phyloP scores from a whole-genome alignment of 2,797 vertebrate genomes.

The Betta splendens region DNA sequence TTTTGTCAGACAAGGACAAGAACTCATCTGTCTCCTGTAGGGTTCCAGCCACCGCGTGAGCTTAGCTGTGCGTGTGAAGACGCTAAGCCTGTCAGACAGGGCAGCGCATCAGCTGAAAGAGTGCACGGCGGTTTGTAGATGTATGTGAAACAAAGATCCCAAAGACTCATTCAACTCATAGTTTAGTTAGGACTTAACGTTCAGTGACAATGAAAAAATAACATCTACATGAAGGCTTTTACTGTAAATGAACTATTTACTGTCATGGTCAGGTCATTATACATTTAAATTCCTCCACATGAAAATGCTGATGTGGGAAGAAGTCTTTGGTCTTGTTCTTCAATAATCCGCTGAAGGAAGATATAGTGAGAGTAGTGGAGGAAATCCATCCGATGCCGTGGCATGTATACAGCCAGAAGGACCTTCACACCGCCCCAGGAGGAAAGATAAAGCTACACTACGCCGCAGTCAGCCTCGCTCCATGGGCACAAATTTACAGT shows the following conservation, averaged over 20 bases:
- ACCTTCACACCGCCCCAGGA: slow-evolving; percentile 30
- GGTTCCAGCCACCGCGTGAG: slow-evolving; percentile 17
- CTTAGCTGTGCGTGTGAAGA: slow-evolving; percentile 18
- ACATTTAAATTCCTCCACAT: no score
- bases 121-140: slow-evolving; percentile 7
- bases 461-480: slow-evolving; percentile 33
- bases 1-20: slow-evolving; percentile 57
- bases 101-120: slow-evolving; percentile 22
- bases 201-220: no score
- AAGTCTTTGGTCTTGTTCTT: neutral
- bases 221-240: no score
- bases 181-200: no score
- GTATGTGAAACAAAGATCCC: slow-evolving; percentile 17
- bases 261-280: no score
- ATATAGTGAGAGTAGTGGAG: slow-evolving; percentile 14
- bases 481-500: slow-evolving; percentile 36
- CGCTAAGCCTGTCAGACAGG: slow-evolving; percentile 33
- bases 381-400: slow-evolving; percentile 14
- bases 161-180: no score
- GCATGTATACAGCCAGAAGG: slow-evolving; percentile 30
- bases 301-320: slow-evolving; percentile 20
- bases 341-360: slow-evolving; percentile 11
- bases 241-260: no score
- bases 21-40: slow-evolving; percentile 21
- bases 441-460: slow-evolving; percentile 36